phyloP scores from a whole-genome alignment of 2,113 vertebrate genomes.

The Hiodon alosoides region DNA sequence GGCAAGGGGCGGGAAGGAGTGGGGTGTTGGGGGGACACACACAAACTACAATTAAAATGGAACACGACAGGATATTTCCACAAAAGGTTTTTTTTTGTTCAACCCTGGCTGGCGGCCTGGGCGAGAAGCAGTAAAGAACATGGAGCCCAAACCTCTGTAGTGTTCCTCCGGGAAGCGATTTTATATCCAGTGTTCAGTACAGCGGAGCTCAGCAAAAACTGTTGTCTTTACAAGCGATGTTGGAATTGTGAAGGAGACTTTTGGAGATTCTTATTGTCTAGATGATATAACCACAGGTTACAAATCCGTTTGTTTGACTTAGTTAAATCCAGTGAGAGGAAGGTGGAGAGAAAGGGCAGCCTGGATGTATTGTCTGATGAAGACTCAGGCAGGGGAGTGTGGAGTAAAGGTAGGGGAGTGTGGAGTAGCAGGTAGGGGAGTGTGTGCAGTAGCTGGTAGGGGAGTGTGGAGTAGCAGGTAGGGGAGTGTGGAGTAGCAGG shows the following conservation, averaged over 20 bases:
- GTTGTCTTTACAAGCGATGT: neutral
- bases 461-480: no score
- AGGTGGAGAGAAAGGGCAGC: neutral
- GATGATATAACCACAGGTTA: neutral
- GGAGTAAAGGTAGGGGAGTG: no score
- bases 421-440: no score
- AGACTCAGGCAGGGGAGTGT: neutral
- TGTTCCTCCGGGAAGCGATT: neutral
- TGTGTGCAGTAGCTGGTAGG: no score
- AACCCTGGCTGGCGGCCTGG: neutral
- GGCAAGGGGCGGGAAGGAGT: neutral
- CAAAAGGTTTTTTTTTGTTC: neutral
- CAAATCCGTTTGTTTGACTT: neutral
- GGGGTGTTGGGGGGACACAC: conserved; percentile 12
- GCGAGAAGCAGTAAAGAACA: neutral
- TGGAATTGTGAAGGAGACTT: neutral
- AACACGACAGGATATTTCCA: neutral
- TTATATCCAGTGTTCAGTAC: neutral
- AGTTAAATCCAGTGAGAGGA: no score
- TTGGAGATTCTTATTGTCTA: neutral
- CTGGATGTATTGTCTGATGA: neutral
- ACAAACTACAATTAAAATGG: neutral
- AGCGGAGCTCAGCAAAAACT: neutral
- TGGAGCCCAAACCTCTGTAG: neutral
- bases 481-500: no score